A percentile compares a stretch with the other conserved stretches of the same genome.
phyloP scores from a whole-genome alignment of 2,888 invertebrate genomes.

The Dynastes grantii region DNA sequence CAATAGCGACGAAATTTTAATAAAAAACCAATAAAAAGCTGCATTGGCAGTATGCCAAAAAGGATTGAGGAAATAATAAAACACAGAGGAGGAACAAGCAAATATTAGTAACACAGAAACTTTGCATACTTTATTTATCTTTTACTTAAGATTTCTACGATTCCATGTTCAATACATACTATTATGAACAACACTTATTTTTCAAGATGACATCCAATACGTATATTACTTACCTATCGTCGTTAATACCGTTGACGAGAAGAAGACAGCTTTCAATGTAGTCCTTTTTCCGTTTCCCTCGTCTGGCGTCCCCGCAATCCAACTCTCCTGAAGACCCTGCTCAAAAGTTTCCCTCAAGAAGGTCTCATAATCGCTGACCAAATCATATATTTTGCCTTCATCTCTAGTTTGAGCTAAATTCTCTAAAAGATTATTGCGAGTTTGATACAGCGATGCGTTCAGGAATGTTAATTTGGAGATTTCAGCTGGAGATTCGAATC shows the following conservation, averaged over 20 bases:
- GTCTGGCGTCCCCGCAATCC: constrained; percentile 57
- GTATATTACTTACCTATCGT: constrained; percentile 82
- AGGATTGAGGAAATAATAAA: too few species aligned
- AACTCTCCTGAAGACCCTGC: constrained; percentile 74
- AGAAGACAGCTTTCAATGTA: constrained; percentile 88
- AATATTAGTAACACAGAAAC: too few species aligned
- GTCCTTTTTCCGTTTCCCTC: constrained; percentile 78
- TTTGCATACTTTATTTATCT: too few species aligned
- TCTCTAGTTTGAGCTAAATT: constrained; percentile 77
- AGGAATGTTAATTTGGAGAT: constrained; percentile 75
- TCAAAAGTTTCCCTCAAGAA: constrained; percentile 82
- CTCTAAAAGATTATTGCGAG: constrained; percentile 75
- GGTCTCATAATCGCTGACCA: constrained; percentile 74
- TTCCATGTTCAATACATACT: too few species aligned
- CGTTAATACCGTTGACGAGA: constrained; percentile 91
- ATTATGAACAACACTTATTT: neutral
- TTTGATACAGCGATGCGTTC: constrained; percentile 68
- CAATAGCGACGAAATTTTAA: too few species aligned
- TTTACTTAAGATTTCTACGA: too few species aligned
- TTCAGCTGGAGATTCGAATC: constrained; percentile 86
- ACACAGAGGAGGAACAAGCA: too few species aligned
- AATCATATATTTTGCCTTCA: constrained; percentile 73
- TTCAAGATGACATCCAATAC: neutral
- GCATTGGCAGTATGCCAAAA: too few species aligned
- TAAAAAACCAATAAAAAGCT: too few species aligned